Conservation (phyloP, 2,797 vertebrate genomes). For the Pipistrellus kuhlii region DNA sequence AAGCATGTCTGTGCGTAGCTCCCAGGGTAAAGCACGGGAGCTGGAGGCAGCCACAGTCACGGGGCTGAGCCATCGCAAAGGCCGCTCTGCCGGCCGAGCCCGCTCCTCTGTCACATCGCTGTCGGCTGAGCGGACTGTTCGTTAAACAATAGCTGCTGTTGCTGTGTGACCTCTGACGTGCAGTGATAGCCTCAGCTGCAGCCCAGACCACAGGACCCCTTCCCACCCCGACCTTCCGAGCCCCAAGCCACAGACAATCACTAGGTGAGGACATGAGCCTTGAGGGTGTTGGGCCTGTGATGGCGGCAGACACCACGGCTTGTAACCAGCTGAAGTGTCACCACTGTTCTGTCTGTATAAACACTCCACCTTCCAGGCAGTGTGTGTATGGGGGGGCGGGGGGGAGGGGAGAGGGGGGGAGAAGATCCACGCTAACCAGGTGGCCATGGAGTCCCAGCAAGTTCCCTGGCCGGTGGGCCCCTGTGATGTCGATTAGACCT, state of each 20-base stretch:
- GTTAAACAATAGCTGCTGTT: neutral
- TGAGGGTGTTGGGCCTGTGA: neutral
- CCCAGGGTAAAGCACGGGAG: neutral
- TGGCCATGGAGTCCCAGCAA: fast-evolving
- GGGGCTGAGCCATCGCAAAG: neutral
- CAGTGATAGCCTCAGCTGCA: neutral
- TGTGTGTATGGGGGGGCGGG: no score
- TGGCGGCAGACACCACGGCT: neutral
- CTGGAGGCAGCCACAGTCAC: fast-evolving
- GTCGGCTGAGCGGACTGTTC: neutral
- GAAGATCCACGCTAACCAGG: neutral
- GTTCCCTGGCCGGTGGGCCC: no score
- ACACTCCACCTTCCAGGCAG: no score
- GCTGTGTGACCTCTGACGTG: neutral
- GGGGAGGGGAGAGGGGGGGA: no score
- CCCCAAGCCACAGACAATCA: neutral
- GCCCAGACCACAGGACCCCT: neutral
- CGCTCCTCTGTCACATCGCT: neutral
- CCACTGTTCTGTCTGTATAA: neutral
- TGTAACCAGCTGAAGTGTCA: neutral
- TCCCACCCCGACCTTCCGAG: no score
- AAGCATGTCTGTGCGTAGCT: neutral
- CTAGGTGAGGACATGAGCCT: no score
- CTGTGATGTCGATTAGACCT: neutral
- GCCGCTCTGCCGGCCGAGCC: neutral